Conservation (phyloP, 1,140 invertebrate species). For the Magallana angulata region DNA sequence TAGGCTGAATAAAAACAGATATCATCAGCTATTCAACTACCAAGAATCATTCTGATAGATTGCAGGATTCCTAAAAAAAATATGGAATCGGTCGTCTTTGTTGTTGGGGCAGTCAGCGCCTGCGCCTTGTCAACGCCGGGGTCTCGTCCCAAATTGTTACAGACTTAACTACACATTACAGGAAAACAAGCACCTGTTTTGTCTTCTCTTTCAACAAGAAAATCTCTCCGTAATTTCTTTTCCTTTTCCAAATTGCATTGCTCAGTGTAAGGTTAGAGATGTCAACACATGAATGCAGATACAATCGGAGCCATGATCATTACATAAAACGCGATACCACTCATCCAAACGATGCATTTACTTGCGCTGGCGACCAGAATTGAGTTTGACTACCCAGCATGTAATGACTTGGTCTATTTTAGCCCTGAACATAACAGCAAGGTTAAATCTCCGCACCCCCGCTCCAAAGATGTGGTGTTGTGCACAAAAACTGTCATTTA, state of each 20-base stretch:
- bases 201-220: slow-evolving; percentile 19
- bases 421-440: slow-evolving; percentile 43
- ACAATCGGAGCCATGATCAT: slow-evolving; percentile 4
- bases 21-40: slow-evolving; percentile 37
- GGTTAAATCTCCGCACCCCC: slow-evolving; percentile 53
- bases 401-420: slow-evolving; percentile 56
- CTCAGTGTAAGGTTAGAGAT: slow-evolving; percentile 41
- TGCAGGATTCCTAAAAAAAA: slow-evolving; percentile 24
- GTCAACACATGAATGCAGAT: slow-evolving; percentile 42
- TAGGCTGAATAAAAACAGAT: slow-evolving; percentile 34
- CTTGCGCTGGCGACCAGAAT: slow-evolving; percentile 49
- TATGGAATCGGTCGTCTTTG: slow-evolving; percentile 16
- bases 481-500: slow-evolving; percentile 52
- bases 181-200: slow-evolving; percentile 13
- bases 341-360: slow-evolving; percentile 45
- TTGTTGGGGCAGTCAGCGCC: slow-evolving; percentile 9
- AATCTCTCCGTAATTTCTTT: not conserved
- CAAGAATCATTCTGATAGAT: slow-evolving; percentile 28
- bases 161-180: not conserved
- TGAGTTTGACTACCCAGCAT: slow-evolving; percentile 52
- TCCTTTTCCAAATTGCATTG: not conserved
- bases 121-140: slow-evolving; percentile 15
- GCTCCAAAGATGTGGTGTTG: slow-evolving; percentile 11
- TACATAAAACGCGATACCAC: slow-evolving; percentile 33
- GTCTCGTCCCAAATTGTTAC: not conserved